Evolutionary conservation across 2,797 vertebrate genomes (phyloP), one percentile per base, ranked within the genome.

Genomic region (Anas capensis): DNA sequence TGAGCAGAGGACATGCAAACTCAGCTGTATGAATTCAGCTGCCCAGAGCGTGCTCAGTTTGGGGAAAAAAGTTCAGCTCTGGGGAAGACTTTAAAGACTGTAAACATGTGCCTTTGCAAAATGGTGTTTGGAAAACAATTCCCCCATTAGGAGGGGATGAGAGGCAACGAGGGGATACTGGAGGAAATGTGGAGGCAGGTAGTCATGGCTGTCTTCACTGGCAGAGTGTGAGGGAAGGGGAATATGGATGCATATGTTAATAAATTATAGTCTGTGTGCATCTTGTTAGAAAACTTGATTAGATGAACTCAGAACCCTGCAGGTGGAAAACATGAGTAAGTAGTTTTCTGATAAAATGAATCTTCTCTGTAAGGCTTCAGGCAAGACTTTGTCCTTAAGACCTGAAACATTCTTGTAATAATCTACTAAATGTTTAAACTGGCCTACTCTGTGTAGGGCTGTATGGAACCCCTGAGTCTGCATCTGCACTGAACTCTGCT

Each of bases 401-500:
- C 34, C 34, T 71, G 57, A 48, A 46, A 44, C 42, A 44, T 65
- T 20, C 38, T 54, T 78, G n/a, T 95, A 76, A 91, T 86, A 58
- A 90, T 80, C 85, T 84, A 44, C 75, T 68, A 49, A 49, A 70
- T 53, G 60, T 27, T 94, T 64, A 60, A 76, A 44, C 44, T 36
- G 6, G 6, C 66, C 46, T 82, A 1, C 53, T 49, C 49, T 54
- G 21, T 10, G 24, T 57, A 61, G 69, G 36, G 27, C 19, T 70
- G 38, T 62, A 66, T 73, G 46, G 71, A 90, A 68, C 14, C 64
- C 53, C 48, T 36, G 86, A 73, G 49, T 29, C 80, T 5, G 20
- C 31, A 34, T 70, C 44, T 1, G 0, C 26, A 12, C 57, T 92
- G 95, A 93, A 94, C 96, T 95, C 93, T 96, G 95, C 91, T 90